phyloP scores from a whole-genome alignment of 2,797 vertebrate species.

The Cirrhinus molitorella region DNA sequence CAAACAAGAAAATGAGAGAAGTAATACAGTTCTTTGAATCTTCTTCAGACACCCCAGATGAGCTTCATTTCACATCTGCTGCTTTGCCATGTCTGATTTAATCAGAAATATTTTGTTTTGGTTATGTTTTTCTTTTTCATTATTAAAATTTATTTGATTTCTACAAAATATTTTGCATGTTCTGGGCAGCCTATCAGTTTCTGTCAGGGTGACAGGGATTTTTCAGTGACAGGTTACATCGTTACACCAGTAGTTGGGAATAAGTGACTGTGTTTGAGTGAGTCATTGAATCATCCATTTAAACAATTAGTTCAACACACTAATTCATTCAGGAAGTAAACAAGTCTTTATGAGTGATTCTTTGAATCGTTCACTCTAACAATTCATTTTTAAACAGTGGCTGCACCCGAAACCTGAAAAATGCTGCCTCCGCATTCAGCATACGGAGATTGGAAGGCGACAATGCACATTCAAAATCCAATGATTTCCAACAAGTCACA shows the following conservation, averaged over 20 bases:
- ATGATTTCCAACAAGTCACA: neutral
- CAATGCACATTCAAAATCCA: neutral
- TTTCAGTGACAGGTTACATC: neutral
- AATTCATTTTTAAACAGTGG: neutral
- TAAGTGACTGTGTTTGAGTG: neutral
- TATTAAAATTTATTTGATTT: conserved; percentile 34
- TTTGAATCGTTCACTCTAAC: neutral
- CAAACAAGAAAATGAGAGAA: conserved; percentile 74
- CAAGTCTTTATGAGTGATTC: neutral
- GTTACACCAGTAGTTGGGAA: neutral
- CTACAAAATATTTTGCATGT: neutral
- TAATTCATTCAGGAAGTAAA: conserved; percentile 5
- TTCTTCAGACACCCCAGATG: conserved; percentile 74
- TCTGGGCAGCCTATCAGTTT: neutral
- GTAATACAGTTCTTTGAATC: conserved; percentile 73
- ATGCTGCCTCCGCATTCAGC: too few relatives aligned
- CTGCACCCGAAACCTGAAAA: too few relatives aligned
- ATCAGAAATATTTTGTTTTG: conserved; percentile 49
- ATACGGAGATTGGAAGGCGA: too few relatives aligned
- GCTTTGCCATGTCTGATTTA: conserved; percentile 51
- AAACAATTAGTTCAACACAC: neutral
- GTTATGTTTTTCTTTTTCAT: conserved; percentile 35
- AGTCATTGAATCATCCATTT: neutral
- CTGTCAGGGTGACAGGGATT: neutral
- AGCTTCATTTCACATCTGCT: conserved; percentile 69